Conservation (phyloP, 2,113 vertebrate species). For the Leptobrachium ailaonicum region DNA sequence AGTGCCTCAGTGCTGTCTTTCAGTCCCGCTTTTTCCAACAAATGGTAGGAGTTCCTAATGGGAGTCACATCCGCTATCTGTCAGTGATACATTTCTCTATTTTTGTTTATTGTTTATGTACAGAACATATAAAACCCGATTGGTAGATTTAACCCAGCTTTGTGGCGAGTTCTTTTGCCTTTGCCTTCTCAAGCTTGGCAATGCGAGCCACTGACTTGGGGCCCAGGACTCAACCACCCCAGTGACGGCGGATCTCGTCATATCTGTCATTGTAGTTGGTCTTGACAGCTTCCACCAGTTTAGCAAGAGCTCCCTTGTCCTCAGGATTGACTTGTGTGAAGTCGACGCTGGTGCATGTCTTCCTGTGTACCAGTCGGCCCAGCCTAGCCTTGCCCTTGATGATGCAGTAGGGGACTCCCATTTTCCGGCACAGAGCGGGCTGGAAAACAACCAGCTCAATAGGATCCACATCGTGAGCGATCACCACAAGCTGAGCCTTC, state of each 20-base stretch:
- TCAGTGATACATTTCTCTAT: too few species aligned
- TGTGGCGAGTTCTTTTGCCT: conserved; percentile 72
- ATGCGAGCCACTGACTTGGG: conserved; percentile 94
- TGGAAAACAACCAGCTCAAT: conserved; percentile 96
- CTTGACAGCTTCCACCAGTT: conserved; percentile 93
- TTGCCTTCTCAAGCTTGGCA: conserved; percentile 85
- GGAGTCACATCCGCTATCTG: too few species aligned
- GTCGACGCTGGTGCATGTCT: conserved; percentile 90
- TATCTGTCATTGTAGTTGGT: conserved; percentile 98
- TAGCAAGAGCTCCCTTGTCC: conserved; percentile 92
- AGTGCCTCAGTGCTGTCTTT: too few species aligned
- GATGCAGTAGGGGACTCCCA: conserved; percentile 78
- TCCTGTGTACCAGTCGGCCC: conserved; percentile 91
- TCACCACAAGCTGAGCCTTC: conserved; percentile 93
- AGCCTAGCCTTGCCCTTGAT: conserved; percentile 93
- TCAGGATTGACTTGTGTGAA: conserved; percentile 95
- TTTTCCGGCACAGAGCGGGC: conserved; percentile 93
- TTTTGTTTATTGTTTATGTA: conserved; percentile 69
- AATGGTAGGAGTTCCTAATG: too few species aligned
- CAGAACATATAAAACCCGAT: conserved; percentile 57
- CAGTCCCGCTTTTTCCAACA: too few species aligned
- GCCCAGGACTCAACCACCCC: conserved; percentile 92
- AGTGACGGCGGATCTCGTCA: conserved; percentile 84
- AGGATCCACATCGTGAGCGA: conserved; percentile 93
- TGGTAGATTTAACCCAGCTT: conserved; percentile 81